These are phyloP conservation scores for Ochropleura plecta DNA, from an alignment of 2,888 invertebrate species.

Conservation along the genomic window DNA sequence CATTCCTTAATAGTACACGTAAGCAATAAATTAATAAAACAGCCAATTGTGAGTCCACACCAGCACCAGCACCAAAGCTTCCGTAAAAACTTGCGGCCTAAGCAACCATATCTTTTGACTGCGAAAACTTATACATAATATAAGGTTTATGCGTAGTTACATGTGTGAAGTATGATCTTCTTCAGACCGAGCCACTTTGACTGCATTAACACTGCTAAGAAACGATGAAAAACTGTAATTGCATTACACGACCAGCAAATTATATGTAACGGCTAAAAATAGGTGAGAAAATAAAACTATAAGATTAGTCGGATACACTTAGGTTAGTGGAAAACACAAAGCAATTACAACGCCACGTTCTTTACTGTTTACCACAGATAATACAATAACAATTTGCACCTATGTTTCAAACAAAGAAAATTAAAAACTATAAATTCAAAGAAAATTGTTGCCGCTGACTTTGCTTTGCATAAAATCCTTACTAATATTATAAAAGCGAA, in stretches of 20 bases:
- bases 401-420: conserved; percentile 24
- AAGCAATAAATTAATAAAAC: no score
- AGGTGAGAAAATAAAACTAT: no score
- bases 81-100: no score
- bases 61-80: no score
- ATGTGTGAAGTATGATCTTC: not conserved
- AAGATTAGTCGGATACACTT: not conserved
- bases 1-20: no score
- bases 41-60: no score
- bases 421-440: not conserved
- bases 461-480: not conserved
- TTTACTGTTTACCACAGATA: conserved; percentile 32
- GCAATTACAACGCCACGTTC: conserved; percentile 27
- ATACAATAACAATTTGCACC: conserved; percentile 24
- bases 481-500: no score
- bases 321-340: not conserved
- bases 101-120: no score
- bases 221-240: not conserved
- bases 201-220: conserved; percentile 25
- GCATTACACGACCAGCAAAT: no score
- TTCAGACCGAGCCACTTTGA: conserved; percentile 28
- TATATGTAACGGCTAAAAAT: no score
- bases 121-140: no score
- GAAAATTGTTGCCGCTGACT: not conserved
- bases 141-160: no score